Conservation (phyloP, 2,888 invertebrate genomes). For the Sussaba pulchella region DNA sequence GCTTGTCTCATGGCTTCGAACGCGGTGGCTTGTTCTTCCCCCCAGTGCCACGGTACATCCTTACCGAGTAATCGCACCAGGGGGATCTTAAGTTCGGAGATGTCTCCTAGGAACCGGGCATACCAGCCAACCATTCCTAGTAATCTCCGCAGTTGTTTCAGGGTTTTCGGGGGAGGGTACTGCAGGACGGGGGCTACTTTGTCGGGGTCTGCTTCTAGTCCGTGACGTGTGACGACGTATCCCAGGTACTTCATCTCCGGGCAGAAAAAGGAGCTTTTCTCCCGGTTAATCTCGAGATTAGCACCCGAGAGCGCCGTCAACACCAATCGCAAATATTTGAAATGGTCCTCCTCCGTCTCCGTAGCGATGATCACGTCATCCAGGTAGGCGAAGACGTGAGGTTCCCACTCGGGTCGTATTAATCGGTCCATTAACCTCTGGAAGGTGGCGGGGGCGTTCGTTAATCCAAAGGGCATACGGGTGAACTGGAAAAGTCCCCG, state of each 20-base stretch:
- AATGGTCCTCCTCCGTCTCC: slow-evolving; percentile 44
- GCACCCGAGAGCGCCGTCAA: not conserved
- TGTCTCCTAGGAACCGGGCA: slow-evolving; percentile 11
- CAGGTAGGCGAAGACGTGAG: too few relatives aligned
- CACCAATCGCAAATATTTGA: not conserved
- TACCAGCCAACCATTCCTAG: slow-evolving; percentile 68
- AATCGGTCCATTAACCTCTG: too few relatives aligned
- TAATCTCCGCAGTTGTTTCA: slow-evolving; percentile 67
- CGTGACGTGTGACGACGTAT: slow-evolving; percentile 2
- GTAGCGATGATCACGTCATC: too few relatives aligned
- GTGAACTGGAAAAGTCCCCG: slow-evolving; percentile 74
- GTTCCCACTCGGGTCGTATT: too few relatives aligned
- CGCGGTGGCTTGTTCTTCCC: slow-evolving; percentile 1
- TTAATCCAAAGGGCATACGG: slow-evolving; percentile 58
- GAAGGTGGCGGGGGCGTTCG: slow-evolving; percentile 20
- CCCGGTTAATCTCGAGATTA: slow-evolving; percentile 29
- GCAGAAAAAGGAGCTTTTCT: slow-evolving; percentile 47
- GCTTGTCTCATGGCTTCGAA: slow-evolving; percentile 23
- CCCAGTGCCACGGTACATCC: slow-evolving; percentile 29
- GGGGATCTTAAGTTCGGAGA: slow-evolving; percentile 3
- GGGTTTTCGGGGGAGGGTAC: slow-evolving; percentile 40
- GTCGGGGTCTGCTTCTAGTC: slow-evolving; percentile 37
- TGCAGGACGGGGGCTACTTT: slow-evolving; percentile 39
- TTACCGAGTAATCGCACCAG: slow-evolving; percentile 8
- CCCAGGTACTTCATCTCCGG: slow-evolving; percentile 63